These are phyloP conservation scores for Hybos culiciformis DNA, from an alignment of 2,888 invertebrate genomes.

Conservation along the genomic window DNA sequence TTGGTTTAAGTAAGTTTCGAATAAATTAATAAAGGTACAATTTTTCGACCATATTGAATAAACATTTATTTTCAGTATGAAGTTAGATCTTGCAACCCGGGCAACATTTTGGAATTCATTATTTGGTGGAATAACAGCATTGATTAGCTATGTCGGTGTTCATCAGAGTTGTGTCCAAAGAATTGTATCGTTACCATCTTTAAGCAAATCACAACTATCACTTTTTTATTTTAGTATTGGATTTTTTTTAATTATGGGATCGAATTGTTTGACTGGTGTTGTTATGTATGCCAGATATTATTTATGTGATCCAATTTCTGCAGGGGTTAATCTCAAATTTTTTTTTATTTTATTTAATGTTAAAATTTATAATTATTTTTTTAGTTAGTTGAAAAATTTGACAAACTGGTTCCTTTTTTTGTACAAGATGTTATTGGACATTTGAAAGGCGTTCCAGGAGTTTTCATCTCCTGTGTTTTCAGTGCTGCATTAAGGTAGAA, in stretches of 20 bases:
- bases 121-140: slow-evolving; percentile 43
- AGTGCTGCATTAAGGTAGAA: slow-evolving; percentile 42
- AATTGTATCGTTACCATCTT: slow-evolving; percentile 46
- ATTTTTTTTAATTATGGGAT: slow-evolving; percentile 39
- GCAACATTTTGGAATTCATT: slow-evolving; percentile 50
- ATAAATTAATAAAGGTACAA: too few relatives aligned
- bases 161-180: slow-evolving; percentile 63
- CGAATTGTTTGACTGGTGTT: slow-evolving; percentile 46
- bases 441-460: slow-evolving; percentile 41
- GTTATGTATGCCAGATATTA: slow-evolving; percentile 43
- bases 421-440: slow-evolving; percentile 41
- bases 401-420: slow-evolving; percentile 43
- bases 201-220: too few relatives aligned
- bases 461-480: slow-evolving; percentile 48
- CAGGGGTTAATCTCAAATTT: slow-evolving; percentile 27
- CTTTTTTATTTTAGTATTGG: slow-evolving; percentile 42
- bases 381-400: slow-evolving; percentile 28
- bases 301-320: slow-evolving; percentile 44
- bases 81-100: slow-evolving; percentile 44
- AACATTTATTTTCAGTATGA: slow-evolving; percentile 37
- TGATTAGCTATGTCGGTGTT: slow-evolving; percentile 49
- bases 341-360: slow-evolving; percentile 38
- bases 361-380: slow-evolving; percentile 4
- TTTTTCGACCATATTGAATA: background rate
- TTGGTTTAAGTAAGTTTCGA: slow-evolving; percentile 27